Evolutionary conservation across 2,888 invertebrate species (phyloP).

Genomic region (Macaria liturata): DNA sequence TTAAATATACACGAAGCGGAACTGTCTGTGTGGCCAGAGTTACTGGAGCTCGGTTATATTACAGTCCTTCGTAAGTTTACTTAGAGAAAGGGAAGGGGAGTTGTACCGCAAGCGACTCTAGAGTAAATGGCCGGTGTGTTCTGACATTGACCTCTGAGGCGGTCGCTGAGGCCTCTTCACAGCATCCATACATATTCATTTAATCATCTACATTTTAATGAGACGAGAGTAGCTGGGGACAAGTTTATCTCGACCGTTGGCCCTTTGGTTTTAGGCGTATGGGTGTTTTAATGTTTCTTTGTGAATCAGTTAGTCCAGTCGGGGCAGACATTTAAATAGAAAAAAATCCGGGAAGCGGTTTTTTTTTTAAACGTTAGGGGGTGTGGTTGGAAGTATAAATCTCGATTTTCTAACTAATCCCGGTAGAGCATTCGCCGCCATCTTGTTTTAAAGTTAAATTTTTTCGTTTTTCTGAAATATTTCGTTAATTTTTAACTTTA

Average conservation of each 20-base stretch:
- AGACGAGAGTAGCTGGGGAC: constrained; percentile 49
- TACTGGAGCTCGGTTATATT: constrained; percentile 46
- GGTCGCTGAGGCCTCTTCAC: constrained; percentile 65
- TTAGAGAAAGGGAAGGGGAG: constrained; percentile 48
- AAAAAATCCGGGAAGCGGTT: too few species aligned
- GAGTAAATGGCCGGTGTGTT: constrained; percentile 50
- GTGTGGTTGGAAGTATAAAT: too few species aligned
- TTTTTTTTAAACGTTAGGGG: too few species aligned
- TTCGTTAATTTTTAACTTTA: too few species aligned
- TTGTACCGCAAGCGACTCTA: constrained; percentile 45
- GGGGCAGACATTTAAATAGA: too few species aligned
- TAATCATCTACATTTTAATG: constrained; percentile 68
- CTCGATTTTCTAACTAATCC: too few species aligned
- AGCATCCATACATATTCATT: constrained; percentile 66
- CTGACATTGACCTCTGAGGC: constrained; percentile 75
- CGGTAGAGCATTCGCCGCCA: too few species aligned
- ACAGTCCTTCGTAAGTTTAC: constrained; percentile 37
- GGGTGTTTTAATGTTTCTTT: background rate
- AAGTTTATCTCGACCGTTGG: constrained; percentile 36
- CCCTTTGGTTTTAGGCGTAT: constrained; percentile 18
- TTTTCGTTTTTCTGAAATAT: too few species aligned
- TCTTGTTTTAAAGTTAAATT: too few species aligned
- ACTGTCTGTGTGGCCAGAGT: constrained; percentile 54
- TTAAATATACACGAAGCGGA: constrained; percentile 44
- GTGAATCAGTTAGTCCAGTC: too few species aligned